phyloP scores from a whole-genome alignment of 2,113 vertebrate species.

The Aphyosemion australe region DNA sequence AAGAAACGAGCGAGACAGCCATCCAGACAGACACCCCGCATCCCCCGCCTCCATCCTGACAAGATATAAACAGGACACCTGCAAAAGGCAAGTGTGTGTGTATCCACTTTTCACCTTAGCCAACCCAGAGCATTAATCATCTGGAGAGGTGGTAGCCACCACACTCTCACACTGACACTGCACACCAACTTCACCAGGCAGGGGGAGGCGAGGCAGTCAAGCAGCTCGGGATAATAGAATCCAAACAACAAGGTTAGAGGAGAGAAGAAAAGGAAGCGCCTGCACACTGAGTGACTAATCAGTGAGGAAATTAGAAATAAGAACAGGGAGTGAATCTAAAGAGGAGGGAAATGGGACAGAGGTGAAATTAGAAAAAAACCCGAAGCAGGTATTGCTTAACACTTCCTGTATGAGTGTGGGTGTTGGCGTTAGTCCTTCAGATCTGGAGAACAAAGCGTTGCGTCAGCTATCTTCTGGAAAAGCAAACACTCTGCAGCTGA shows the following conservation, averaged over 20 bases:
- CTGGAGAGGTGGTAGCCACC: slow-evolving; percentile 17
- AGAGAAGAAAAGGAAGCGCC: slow-evolving; percentile 22
- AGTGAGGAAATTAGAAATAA: slow-evolving; percentile 15
- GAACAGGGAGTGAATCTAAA: slow-evolving; percentile 5
- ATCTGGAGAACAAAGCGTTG: slow-evolving; percentile 34
- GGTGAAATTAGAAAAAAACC: slow-evolving; percentile 10
- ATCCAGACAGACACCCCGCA: slow-evolving; percentile 17
- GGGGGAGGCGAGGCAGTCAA: slow-evolving; percentile 41
- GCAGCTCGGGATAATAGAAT: slow-evolving; percentile 68
- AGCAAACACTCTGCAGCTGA: slow-evolving; percentile 14
- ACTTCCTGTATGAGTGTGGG: slow-evolving; percentile 2
- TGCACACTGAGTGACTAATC: slow-evolving; percentile 28
- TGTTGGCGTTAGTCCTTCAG: slow-evolving; percentile 3
- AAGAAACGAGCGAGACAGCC: slow-evolving; percentile 20
- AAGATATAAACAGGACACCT: slow-evolving; percentile 41
- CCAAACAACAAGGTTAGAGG: slow-evolving; percentile 54
- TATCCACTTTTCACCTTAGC: slow-evolving; percentile 44
- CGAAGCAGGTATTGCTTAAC: slow-evolving; percentile 3
- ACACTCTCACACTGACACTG: slow-evolving; percentile 28
- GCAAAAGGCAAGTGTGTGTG: neutral
- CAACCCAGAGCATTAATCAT: slow-evolving; percentile 58
- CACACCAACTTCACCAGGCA: slow-evolving; percentile 49
- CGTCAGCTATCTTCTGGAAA: slow-evolving; percentile 46
- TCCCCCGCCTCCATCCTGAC: neutral
- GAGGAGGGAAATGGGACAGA: slow-evolving; percentile 12